Evolutionary conservation across 2,113 vertebrate species (phyloP), one percentile per base, ranked within the genome.

Genomic region (Pterocles orientalis): DNA sequence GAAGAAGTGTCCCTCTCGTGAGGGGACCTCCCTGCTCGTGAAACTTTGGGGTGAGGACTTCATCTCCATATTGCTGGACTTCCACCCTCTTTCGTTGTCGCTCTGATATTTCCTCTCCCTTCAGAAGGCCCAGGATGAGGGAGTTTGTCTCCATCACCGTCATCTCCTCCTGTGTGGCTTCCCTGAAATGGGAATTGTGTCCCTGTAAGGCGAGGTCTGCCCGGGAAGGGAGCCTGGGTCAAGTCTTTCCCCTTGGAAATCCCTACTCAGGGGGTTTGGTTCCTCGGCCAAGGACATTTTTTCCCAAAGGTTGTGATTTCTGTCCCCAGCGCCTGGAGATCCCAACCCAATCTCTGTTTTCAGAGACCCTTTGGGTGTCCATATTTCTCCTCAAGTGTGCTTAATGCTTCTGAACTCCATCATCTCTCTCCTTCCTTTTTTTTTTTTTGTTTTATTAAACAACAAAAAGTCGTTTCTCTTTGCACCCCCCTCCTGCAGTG

Each of bases 111-210:
- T 14, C 47, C 33, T 39, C 48, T 41, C 20, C 68, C 8, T 69
- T 50, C 18, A 3, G 14, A 54, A 33, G 29, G 16, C 12, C 4
- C 20, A 1, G n/a, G 34, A 2, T 24, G 57, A 57, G 57, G 57
- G 48, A 8, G 0, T 47, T 56, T 64, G 19, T 58, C 31, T 33
- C 65, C 12, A 1, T 29, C 5, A 14, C 6, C 0, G 0, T 1
- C 8, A 33, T 65, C 25, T 76, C 18, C 51, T 70, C 16, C 34
- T 6, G 9, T 2, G 34, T 21, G 73, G 12, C 48, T 69, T 51
- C 66, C 50, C 50, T 50, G 33, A 5, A 50, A 4, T 3, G 4
- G 25, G 47, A n/a, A 10, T 11, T 72, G 0, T 6, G 3, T n/a
- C 29, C 29, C 33, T 23, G 8, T 31, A 4, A 34, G 51, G 41